Evolutionary conservation across 1,140 invertebrate genomes (phyloP), one percentile per base, ranked within the genome.

Genomic region (Orius laevigatus): DNA sequence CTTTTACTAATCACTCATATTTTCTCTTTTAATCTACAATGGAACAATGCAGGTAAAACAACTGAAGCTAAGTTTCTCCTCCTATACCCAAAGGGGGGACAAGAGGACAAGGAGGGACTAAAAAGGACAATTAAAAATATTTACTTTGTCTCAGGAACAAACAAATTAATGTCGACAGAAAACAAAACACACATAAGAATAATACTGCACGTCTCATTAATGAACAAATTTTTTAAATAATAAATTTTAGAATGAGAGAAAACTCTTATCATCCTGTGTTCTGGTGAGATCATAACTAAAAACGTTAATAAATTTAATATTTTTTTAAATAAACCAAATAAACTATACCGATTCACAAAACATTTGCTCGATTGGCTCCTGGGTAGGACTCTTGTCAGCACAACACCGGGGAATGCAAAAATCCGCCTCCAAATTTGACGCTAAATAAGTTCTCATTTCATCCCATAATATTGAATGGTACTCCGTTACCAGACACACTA

Each of bases 291-390:
- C 59, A n/a, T 61, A 33, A 14, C 46, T 53, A 25, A 25, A 25
- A 18, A 46, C 3, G 15, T 16, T 4, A 4, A 25, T 4, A 25
- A 25, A 25, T 4, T 25, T 4, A 25, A 25, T 25, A 25, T n/a
- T 3, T 5, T 39, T 2, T 31, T 18, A 14, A 35, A 38, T n/a
- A 19, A 35, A 63, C 67, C 61, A 25, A 25, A 25, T 4, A 25
- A n/a, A n/a, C n/a, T 25, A 25, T 63, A 89, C 73, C 12, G 73
- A 71, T 41, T 72, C 67, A 20, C 74, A 78, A 54, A 92, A n/a
- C n/a, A n/a, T n/a, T 76, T 33, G 79, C 79, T 56, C 78, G 79
- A 33, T 84, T 90, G 0, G 77, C 80, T 4, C 84, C 84, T 18
- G 70, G 66, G 38, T 75, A 75, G 57, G 79, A 81, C n/a, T n/a